Conservation (phyloP, 2,888 invertebrate species). For the Hololepta plana region DNA sequence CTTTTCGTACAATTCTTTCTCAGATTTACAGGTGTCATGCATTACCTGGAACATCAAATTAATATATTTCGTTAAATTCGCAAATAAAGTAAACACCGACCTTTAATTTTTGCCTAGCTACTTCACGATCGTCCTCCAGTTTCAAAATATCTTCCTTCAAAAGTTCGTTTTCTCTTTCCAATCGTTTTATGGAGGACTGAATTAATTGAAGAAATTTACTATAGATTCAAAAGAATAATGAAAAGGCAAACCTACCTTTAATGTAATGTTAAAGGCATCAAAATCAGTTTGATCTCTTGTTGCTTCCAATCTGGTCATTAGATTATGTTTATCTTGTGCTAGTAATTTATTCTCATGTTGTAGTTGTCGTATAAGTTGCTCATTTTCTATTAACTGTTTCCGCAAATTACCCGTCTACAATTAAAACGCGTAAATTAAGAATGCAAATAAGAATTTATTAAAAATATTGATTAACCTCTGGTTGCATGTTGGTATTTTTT, state of each 20-base stretch:
- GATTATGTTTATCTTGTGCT: conserved; percentile 25
- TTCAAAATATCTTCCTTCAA: conserved; percentile 34
- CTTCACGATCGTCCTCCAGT: conserved; percentile 39
- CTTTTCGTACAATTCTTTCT: too few species aligned
- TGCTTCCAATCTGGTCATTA: conserved; percentile 25
- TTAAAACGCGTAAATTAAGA: conserved; percentile 3
- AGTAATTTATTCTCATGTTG: conserved; percentile 28
- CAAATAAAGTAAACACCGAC: conserved; percentile 17
- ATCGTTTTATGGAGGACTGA: conserved; percentile 24
- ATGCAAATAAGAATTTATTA: neutral
- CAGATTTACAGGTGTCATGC: too few species aligned
- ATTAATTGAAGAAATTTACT: conserved; percentile 6
- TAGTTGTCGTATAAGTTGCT: conserved; percentile 20
- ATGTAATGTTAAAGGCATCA: conserved; percentile 14
- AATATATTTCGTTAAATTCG: too few species aligned
- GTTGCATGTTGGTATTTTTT: neutral
- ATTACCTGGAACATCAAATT: too few species aligned
- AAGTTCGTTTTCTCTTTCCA: conserved; percentile 35
- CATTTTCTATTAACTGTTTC: conserved; percentile 10
- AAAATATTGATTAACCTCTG: neutral
- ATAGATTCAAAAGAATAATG: conserved; percentile 5
- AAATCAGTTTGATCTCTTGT: conserved; percentile 13
- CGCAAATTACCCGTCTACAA: conserved; percentile 10
- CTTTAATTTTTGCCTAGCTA: conserved; percentile 36
- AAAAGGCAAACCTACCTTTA: conserved; percentile 15